Percentiles rank a stretch among this genome's conserved stretches.
Evolutionary conservation across 2,797 vertebrate species (phyloP).

Genomic region (Loriculus beryllinus): DNA sequence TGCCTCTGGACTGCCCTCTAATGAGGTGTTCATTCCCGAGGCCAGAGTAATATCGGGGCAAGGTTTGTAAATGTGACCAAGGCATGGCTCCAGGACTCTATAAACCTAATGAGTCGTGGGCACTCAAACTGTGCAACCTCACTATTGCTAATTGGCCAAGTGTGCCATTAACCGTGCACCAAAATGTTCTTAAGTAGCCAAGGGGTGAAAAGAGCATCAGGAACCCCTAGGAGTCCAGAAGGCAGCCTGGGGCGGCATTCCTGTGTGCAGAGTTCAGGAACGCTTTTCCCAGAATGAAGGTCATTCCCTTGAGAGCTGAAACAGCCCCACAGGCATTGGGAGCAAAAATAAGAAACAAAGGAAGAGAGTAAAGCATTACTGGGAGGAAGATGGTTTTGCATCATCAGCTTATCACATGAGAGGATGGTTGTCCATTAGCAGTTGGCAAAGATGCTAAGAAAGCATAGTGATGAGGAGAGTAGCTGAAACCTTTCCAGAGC

Average conservation of each 20-base stretch:
- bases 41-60: neutral
- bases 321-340: neutral
- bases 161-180: constrained; percentile 44
- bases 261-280: constrained; percentile 36
- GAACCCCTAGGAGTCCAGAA: neutral
- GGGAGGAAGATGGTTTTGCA: neutral
- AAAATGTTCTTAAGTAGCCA: constrained; percentile 44
- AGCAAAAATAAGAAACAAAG: neutral
- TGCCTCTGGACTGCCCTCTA: neutral
- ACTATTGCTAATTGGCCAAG: constrained; percentile 25
- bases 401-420: neutral
- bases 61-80: neutral
- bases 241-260: constrained; percentile 35
- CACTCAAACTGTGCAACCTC: neutral
- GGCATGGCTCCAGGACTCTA: constrained; percentile 21
- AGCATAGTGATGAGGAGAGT: neutral
- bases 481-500: constrained; percentile 13
- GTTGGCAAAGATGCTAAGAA: neutral
- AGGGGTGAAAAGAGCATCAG: constrained; percentile 42
- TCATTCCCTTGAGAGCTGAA: neutral
- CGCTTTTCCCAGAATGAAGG: neutral
- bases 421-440: neutral
- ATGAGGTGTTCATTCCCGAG: constrained; percentile 9
- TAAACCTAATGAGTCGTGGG: constrained; percentile 56
- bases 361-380: neutral